Evolutionary conservation across 1,140 invertebrate species (phyloP), one percentile per base, ranked within the genome.

Genomic region (Megathymus violae): DNA sequence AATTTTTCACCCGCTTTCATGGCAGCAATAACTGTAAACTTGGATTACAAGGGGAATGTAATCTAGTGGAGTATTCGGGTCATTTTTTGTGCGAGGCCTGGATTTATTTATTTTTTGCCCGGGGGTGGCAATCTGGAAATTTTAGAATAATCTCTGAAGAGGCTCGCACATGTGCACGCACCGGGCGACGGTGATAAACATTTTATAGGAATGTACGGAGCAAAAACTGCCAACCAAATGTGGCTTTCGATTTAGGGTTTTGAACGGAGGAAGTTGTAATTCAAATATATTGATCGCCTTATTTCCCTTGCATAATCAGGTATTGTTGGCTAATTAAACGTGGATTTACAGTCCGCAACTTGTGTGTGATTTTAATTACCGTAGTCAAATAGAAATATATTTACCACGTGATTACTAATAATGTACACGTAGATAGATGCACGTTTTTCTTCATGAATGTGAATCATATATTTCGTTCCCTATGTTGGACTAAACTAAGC

Each of bases 121-220:
- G 76, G 82, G 83, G 82, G 80, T 85, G 85, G 87, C 87, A 89
- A 89, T 89, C 83, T 89, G 87, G 85, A 85, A 80, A 89, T 87
- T 89, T 88, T 85, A 74, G 80, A 83, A 83, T 85, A 85, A 89
- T 89, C 85, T 85, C 64, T 80, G 69, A 78, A 80, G 82, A 84
- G 82, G 74, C 71, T 76, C 64, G 61, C 77, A 78, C 83, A 86
- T 86, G 82, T 88, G 85, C 74, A 54, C 54, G 46, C 62, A 61
- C 50, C 71, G 72, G 67, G 80, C 64, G 61, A 69, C 74, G 76
- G 78, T 66, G 85, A 89, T 89, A 89, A 89, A 89, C 85, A 89
- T 89, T 89, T 89, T 87, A 89, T 89, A 81, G 84, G 85, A 87
- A 89, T 87, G 78, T 81, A 74, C 67, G 51, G 68, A 76, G 82